Conservation (phyloP, 2,113 vertebrate species). For the Poeciliopsis retropinna region DNA sequence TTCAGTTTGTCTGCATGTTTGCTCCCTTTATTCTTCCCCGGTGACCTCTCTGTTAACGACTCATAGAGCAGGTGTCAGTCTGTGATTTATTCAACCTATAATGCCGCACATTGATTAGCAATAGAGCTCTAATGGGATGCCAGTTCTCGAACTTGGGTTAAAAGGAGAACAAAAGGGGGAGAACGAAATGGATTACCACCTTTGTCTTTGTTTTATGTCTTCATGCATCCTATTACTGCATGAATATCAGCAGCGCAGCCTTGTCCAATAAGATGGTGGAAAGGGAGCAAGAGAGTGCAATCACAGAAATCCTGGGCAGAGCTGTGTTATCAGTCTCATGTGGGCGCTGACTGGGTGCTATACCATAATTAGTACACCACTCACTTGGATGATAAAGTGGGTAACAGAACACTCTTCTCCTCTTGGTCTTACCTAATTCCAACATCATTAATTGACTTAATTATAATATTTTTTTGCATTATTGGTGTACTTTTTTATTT, state of each 20-base stretch:
- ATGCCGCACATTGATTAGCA: conserved; percentile 79
- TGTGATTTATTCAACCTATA: conserved; percentile 79
- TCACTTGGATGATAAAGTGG: conserved; percentile 76
- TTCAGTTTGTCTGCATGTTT: conserved; percentile 62
- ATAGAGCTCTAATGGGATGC: conserved; percentile 72
- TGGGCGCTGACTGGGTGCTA: conserved; percentile 74
- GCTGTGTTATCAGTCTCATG: conserved; percentile 74
- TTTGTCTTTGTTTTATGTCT: conserved; percentile 41
- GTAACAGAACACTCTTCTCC: conserved; percentile 63
- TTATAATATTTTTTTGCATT: conserved; percentile 65
- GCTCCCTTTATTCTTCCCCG: conserved; percentile 59
- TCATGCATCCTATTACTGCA: conserved; percentile 38
- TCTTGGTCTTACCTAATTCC: conserved; percentile 66
- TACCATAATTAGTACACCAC: conserved; percentile 72
- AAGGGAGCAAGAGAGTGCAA: conserved; percentile 56
- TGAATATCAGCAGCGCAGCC: conserved; percentile 47
- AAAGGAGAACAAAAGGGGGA: conserved; percentile 21
- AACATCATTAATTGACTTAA: conserved; percentile 73
- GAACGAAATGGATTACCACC: conserved; percentile 24
- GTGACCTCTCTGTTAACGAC: conserved; percentile 72
- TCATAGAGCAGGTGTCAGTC: conserved; percentile 71
- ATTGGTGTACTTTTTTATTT: conserved; percentile 44
- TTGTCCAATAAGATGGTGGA: conserved; percentile 45
- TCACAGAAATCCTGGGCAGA: conserved; percentile 70
- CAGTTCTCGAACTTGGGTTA: conserved; percentile 51